phyloP scores from a whole-genome alignment of 2,888 invertebrate genomes.

The Eutolmus rufibarbis region DNA sequence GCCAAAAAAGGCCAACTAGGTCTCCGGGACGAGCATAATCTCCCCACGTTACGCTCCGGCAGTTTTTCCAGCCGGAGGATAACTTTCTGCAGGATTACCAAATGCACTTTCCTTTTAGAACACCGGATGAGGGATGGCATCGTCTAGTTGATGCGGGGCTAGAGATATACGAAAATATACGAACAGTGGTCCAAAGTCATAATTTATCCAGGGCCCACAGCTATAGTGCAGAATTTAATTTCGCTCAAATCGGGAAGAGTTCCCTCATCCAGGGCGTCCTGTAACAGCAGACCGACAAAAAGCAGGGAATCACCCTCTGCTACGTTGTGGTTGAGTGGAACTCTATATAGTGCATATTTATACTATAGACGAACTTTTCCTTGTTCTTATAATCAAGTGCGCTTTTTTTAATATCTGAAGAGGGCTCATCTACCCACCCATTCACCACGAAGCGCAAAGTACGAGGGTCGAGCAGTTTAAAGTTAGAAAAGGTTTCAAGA shows the following conservation, averaged over 20 bases:
- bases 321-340: background rate
- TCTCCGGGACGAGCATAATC: constrained; percentile 13
- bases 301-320: background rate
- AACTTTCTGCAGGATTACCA: constrained; percentile 10
- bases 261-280: background rate
- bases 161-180: background rate
- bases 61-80: background rate
- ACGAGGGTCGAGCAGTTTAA: background rate
- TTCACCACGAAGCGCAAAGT: background rate
- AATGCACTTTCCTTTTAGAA: constrained; percentile 19
- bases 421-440: background rate
- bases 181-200: background rate
- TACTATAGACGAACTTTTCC: constrained; percentile 7
- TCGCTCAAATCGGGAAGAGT: background rate
- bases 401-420: background rate
- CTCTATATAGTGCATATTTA: background rate
- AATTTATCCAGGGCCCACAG: background rate
- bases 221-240: constrained; percentile 13
- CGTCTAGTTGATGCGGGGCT: background rate
- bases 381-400: constrained; percentile 26
- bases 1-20: constrained; percentile 3
- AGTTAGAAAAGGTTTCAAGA: background rate
- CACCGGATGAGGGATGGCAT: background rate
- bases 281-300: background rate
- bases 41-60: background rate